Evolutionary conservation across 2,797 vertebrate genomes (phyloP).

Genomic region (Falco naumanni): DNA sequence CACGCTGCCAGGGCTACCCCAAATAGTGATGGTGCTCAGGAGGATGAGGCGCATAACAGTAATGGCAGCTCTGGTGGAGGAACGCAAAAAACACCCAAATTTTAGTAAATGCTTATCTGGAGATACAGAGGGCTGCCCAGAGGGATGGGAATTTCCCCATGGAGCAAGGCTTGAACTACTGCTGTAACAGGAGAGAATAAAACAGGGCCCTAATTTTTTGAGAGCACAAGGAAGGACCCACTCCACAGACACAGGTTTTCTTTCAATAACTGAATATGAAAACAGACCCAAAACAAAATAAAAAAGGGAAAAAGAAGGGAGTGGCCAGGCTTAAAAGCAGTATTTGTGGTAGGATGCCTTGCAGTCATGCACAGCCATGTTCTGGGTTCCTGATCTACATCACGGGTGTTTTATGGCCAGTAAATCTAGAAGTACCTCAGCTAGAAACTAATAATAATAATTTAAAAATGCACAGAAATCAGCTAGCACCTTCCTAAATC

Average conservation of each 20-base stretch:
- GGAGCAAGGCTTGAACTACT: neutral
- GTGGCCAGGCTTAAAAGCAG: neutral
- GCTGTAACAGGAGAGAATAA: neutral
- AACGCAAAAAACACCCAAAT: neutral
- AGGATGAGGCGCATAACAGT: rapidly evolving
- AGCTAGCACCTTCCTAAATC: neutral
- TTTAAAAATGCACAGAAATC: neutral
- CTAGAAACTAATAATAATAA: neutral
- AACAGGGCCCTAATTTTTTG: neutral
- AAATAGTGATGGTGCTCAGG: rapidly evolving
- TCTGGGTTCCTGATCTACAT: neutral
- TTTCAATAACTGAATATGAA: neutral
- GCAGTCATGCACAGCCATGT: neutral
- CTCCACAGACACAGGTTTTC: neutral
- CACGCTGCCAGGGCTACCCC: neutral
- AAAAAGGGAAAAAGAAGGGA: neutral
- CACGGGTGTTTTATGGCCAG: neutral
- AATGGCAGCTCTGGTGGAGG: neutral
- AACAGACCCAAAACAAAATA: neutral
- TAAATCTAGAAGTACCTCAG: neutral
- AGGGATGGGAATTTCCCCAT: neutral
- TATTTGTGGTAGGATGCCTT: neutral
- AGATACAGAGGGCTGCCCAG: neutral
- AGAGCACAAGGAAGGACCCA: neutral
- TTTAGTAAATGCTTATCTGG: neutral